These are phyloP conservation scores for Aviceda subcristata DNA, from an alignment of 2,113 vertebrate genomes.

Conservation along the genomic window DNA sequence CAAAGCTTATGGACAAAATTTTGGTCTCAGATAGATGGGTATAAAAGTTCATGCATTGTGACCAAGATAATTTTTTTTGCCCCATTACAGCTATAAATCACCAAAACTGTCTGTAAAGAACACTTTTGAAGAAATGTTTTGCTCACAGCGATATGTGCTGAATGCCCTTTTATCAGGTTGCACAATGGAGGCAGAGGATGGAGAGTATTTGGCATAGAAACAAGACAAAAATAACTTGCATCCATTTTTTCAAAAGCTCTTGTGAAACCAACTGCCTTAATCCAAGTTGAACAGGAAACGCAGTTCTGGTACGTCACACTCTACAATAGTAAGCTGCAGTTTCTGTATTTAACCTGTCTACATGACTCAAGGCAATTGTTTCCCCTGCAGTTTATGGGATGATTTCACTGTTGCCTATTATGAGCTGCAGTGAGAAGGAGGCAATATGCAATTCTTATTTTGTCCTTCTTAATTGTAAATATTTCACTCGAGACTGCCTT, in stretches of 20 bases:
- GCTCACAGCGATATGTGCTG: background rate
- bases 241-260: background rate
- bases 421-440: background rate
- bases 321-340: background rate
- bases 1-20: background rate
- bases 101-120: background rate
- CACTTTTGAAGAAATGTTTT: background rate
- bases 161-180: background rate
- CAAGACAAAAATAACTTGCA: background rate
- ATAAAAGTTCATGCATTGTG: background rate
- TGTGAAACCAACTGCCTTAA: slow-evolving; percentile 1
- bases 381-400: background rate
- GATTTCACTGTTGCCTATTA: background rate
- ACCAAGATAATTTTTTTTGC: background rate
- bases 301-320: background rate
- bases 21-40: background rate
- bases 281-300: slow-evolving; percentile 12
- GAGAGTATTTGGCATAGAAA: background rate
- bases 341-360: slow-evolving; percentile 22
- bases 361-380: background rate
- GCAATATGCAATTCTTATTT: background rate
- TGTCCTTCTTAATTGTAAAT: background rate
- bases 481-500: background rate
- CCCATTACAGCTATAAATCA: background rate
- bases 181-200: background rate